Conservation (phyloP, 2,113 vertebrate species). For the Glareola pratincola region DNA sequence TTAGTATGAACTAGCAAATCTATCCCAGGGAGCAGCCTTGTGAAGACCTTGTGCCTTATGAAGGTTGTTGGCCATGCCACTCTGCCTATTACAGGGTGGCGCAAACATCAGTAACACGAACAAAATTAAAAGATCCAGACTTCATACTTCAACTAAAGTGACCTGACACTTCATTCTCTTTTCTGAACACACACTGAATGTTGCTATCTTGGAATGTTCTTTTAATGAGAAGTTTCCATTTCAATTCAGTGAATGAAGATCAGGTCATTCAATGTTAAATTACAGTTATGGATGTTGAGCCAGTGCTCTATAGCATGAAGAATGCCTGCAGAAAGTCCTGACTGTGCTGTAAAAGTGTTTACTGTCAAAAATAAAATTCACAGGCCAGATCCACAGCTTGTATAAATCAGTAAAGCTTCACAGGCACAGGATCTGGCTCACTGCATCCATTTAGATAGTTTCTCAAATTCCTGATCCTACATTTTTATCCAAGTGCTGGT, state of each 20-base stretch:
- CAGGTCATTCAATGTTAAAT: background rate
- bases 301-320: background rate
- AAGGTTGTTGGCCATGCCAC: background rate
- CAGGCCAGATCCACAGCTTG: background rate
- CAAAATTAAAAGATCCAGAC: background rate
- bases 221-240: background rate
- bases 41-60: background rate
- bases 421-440: background rate
- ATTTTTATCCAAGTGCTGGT: background rate
- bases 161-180: background rate
- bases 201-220: background rate
- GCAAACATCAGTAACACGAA: background rate
- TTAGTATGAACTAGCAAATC: background rate
- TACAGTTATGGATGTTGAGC: background rate
- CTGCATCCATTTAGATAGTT: background rate
- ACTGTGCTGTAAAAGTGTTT: background rate
- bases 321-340: background rate
- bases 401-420: background rate
- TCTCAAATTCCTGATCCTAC: background rate
- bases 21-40: background rate
- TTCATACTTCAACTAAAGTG: background rate
- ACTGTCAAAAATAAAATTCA: slow-evolving; percentile 34
- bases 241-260: background rate
- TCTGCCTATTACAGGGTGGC: background rate
- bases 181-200: background rate